phyloP scores from a whole-genome alignment of 2,113 vertebrate species.

The Heptranchias perlo region DNA sequence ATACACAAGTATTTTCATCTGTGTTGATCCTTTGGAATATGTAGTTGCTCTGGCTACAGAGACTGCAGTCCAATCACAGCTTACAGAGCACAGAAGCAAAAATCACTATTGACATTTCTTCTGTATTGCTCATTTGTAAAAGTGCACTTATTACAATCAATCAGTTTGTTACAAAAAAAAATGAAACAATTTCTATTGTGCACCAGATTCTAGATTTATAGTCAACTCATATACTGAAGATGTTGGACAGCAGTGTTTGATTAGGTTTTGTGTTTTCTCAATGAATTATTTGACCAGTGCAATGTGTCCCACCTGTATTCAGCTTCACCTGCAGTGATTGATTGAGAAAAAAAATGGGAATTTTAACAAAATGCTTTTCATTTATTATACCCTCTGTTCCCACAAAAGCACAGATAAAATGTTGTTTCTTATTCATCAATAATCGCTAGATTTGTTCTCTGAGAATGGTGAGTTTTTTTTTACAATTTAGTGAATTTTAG shows the following conservation, averaged over 20 bases:
- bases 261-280: background rate
- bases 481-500: background rate
- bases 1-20: background rate
- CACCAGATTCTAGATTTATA: background rate
- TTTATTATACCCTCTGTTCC: background rate
- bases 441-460: background rate
- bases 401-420: background rate
- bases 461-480: background rate
- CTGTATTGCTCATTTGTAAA: background rate
- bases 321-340: background rate
- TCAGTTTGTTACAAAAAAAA: background rate
- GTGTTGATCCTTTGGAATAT: background rate
- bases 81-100: background rate
- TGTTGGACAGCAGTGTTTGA: background rate
- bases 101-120: background rate
- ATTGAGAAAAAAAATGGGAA: background rate
- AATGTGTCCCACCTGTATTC: background rate
- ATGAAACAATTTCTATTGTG: background rate
- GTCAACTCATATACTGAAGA: background rate
- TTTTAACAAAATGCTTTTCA: background rate
- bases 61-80: background rate
- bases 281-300: background rate
- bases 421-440: background rate
- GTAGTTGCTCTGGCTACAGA: background rate
- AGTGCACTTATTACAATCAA: background rate